phyloP scores from a whole-genome alignment of 2,888 invertebrate genomes.

The Acanthopleura granulata region DNA sequence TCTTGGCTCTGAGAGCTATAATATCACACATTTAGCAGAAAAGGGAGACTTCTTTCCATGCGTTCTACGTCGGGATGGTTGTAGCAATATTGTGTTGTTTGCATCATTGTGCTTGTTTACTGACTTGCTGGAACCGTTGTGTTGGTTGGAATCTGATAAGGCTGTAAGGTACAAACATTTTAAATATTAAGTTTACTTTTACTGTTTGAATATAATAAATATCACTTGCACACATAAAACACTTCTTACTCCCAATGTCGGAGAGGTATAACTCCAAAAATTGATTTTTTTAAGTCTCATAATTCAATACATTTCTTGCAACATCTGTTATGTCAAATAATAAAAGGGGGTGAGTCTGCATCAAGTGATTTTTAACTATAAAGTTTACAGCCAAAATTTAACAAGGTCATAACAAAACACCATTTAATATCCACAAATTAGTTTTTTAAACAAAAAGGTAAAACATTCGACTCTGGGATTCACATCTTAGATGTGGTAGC shows the following conservation, averaged over 20 bases:
- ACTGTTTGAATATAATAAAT: neutral
- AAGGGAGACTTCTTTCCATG: conserved; percentile 56
- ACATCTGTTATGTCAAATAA: no score
- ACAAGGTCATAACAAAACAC: no score
- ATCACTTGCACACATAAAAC: neutral
- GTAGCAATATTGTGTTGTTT: conserved; percentile 53
- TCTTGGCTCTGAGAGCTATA: conserved; percentile 38
- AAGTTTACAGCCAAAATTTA: no score
- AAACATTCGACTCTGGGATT: no score
- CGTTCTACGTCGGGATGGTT: conserved; percentile 60
- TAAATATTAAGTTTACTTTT: neutral
- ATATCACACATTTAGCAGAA: conserved; percentile 51
- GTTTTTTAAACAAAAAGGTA: no score
- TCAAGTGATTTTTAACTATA: no score
- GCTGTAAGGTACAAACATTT: neutral
- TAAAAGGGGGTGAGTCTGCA: no score
- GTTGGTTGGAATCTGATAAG: neutral
- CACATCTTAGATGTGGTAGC: no score
- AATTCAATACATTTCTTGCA: neutral
- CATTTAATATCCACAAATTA: no score
- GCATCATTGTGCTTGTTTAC: conserved; percentile 37
- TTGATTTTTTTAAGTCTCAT: no score
- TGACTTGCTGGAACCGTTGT: conserved; percentile 6
- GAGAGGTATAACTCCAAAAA: neutral
- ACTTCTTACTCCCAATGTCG: neutral